Conservation (phyloP, 2,888 invertebrate species). For the Tyria jacobaeae region DNA sequence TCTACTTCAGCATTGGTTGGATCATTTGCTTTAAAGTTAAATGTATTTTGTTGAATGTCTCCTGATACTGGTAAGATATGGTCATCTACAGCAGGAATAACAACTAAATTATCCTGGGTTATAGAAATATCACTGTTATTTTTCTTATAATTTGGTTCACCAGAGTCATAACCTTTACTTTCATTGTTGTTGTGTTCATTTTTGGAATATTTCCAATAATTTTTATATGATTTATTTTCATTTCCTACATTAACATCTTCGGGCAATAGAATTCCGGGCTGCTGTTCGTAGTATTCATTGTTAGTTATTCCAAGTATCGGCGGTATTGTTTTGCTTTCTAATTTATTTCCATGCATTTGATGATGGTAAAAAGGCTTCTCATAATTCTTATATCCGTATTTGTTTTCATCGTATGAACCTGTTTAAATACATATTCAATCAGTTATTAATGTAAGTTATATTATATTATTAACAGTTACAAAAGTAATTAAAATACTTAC, state of each 20-base stretch:
- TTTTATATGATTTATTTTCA: background rate
- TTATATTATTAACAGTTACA: background rate
- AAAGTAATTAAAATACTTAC: conserved; percentile 53
- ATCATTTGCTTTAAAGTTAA: background rate
- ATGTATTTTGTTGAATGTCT: background rate
- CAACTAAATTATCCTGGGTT: too few relatives aligned
- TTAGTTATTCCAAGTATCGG: conserved; percentile 29
- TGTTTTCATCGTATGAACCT: conserved; percentile 74
- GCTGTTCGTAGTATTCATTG: conserved; percentile 2
- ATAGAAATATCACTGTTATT: background rate
- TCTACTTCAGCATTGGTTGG: background rate
- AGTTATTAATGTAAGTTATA: background rate
- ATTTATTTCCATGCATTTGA: conserved; percentile 2
- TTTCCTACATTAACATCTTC: background rate
- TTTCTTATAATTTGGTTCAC: background rate
- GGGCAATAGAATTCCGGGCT: background rate
- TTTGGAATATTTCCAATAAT: background rate
- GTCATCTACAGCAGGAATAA: background rate
- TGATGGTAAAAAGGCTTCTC: conserved; percentile 38
- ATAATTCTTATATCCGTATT: conserved; percentile 72
- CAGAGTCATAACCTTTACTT: background rate
- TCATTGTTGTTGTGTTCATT: background rate
- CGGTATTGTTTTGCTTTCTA: background rate
- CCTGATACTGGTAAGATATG: background rate
- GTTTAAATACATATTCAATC: conserved; percentile 24